phyloP scores from a whole-genome alignment of 2,797 vertebrate species.

The Anguilla megastoma region DNA sequence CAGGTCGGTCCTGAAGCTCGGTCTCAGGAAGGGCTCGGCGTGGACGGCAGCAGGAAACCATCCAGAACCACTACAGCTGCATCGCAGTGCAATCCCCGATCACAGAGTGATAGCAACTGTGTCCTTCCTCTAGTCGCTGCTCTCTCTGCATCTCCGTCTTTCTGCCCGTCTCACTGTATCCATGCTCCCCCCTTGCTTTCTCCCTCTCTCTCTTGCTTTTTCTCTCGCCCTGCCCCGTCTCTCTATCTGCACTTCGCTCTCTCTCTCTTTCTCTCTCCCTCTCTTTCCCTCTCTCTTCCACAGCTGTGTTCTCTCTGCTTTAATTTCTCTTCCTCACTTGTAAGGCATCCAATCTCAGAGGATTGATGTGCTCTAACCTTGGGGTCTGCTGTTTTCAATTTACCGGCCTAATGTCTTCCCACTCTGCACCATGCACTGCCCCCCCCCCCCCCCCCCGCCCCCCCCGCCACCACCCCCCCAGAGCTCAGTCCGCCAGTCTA shows the following conservation, averaged over 20 bases:
- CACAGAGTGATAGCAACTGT: conserved; percentile 18
- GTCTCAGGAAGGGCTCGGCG: conserved; percentile 8
- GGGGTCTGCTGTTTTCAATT: conserved; percentile 61
- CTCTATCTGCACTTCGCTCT: conserved; percentile 23
- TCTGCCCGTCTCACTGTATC: conserved; percentile 31
- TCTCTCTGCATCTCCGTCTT: conserved; percentile 22
- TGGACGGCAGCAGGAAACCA: conserved; percentile 25
- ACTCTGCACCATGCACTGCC: background rate
- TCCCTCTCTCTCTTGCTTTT: conserved; percentile 14
- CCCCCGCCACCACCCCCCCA: background rate
- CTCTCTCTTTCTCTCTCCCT: conserved; percentile 10
- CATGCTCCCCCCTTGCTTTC: background rate
- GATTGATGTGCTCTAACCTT: conserved; percentile 58
- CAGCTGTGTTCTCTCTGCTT: conserved; percentile 41
- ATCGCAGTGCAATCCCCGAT: conserved; percentile 28
- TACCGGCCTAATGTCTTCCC: conserved; percentile 43
- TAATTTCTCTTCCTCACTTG: conserved; percentile 50
- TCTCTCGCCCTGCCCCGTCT: conserved; percentile 29
- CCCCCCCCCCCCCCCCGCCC: background rate
- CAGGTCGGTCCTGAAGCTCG: conserved; percentile 20
- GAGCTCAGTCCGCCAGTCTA: conserved; percentile 14
- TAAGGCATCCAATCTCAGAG: conserved; percentile 47
- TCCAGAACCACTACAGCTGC: conserved; percentile 29
- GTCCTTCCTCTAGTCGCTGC: conserved; percentile 8
- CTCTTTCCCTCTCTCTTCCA: conserved; percentile 24